Evolutionary conservation across 2,113 vertebrate species (phyloP), one percentile per base, ranked within the genome.

Genomic region (Tachysurus fulvidraco): DNA sequence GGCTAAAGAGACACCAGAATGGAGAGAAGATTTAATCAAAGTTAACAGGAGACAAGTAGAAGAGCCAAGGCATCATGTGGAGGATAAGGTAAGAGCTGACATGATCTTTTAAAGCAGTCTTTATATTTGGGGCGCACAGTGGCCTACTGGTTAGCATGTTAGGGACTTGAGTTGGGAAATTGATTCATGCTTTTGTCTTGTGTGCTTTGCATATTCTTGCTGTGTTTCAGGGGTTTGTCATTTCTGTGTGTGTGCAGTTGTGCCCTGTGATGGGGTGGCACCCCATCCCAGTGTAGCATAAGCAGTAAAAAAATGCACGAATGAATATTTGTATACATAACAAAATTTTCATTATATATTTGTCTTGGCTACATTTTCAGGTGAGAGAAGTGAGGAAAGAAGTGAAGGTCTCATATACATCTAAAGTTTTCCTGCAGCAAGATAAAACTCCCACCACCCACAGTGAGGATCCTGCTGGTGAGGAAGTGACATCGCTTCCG

Each of bases 341-440:
- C n/a, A 60, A 41, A 54, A 11, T 9, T 19, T 10, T 60, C 30
- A 77, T 85, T 62, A 60, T 50, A 44, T n/a, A n/a, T 84, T 81
- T 60, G 7, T 62, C 11, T 7, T 62, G 73, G 8, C 5, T 69
- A 57, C 57, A 46, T 78, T 81, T 23, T 54, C 88, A 95, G 94
- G 88, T 85, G 17, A 91, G 89, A 84, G 93, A 93, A 88, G 93
- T 90, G 87, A 93, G 85, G 76, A 90, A 90, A 85, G 92, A 94
- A 83, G 65, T 92, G 1, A 93, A 93, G 87, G 91, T 93, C 19
- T 94, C 94, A 21, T 94, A 92, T 90, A 94, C 93, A 10, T 93
- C 95, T 2, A 94, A 93, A 83, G 93, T 94, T 84, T 93, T 95
- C 84, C 89, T 94, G 64, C 90, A 93, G 14, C 93, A 94, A 50